phyloP scores from a whole-genome alignment of 2,888 invertebrate species.

The Lasioglossum calceatum region DNA sequence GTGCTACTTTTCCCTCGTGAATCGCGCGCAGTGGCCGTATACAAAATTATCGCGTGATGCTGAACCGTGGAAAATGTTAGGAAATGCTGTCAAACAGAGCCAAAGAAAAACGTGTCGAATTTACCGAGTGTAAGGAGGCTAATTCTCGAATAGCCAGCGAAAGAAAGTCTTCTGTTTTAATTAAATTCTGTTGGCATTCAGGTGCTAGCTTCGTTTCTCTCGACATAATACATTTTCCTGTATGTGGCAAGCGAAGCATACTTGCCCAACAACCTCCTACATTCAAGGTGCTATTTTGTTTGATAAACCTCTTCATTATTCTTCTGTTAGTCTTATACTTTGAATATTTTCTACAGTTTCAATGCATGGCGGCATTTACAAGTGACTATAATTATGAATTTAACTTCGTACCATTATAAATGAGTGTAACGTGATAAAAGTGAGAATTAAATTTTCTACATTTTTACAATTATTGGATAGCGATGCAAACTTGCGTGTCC shows the following conservation, averaged over 20 bases:
- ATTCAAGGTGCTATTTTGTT: background rate
- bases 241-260: background rate
- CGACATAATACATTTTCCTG: constrained; percentile 11
- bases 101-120: constrained; percentile 18
- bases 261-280: background rate
- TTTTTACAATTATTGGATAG: background rate
- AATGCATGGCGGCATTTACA: background rate
- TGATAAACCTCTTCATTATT: background rate
- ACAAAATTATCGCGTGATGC: background rate
- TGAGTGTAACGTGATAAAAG: background rate
- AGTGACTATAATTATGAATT: background rate
- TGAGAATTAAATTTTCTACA: background rate
- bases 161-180: constrained; percentile 46
- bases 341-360: background rate
- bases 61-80: background rate
- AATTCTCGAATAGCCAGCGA: constrained; percentile 27
- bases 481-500: background rate
- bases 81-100: background rate
- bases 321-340: background rate
- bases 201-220: background rate
- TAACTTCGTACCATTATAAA: background rate
- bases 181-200: constrained; percentile 47
- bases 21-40: background rate
- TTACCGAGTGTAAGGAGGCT: constrained; percentile 29
- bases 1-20: background rate